phyloP scores from a whole-genome alignment of 1,140 invertebrate species.

The Parapsyche elsis region DNA sequence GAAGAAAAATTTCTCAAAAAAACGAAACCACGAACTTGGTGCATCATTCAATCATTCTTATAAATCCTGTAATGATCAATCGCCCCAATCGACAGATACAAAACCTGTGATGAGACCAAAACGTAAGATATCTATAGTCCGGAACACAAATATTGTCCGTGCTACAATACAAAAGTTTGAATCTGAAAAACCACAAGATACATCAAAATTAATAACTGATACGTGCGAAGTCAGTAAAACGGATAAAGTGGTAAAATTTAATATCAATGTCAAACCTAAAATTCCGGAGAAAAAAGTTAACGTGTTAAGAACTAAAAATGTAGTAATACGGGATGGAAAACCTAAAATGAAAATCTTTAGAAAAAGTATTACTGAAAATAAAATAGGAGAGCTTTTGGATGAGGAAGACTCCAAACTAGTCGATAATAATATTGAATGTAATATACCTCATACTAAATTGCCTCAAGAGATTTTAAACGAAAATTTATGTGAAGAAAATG shows the following conservation, averaged over 20 bases:
- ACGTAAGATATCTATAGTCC: slow-evolving; percentile 46
- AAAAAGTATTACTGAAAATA: slow-evolving; percentile 39
- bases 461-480: background rate
- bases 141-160: slow-evolving; percentile 45
- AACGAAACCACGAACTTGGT: slow-evolving; percentile 35
- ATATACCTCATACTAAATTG: background rate
- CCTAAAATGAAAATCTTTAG: slow-evolving; percentile 65
- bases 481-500: background rate
- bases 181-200: slow-evolving; percentile 38
- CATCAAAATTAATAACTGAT: slow-evolving; percentile 50
- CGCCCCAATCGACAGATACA: background rate
- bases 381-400: background rate
- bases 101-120: slow-evolving; percentile 39
- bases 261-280: slow-evolving; percentile 64
- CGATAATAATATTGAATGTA: background rate
- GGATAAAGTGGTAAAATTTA: slow-evolving; percentile 65
- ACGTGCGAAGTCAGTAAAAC: slow-evolving; percentile 59
- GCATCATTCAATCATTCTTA: background rate
- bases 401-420: background rate
- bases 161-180: slow-evolving; percentile 53
- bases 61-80: no score
- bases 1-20: slow-evolving; percentile 45
- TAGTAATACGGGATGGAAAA: slow-evolving; percentile 65
- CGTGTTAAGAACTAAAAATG: slow-evolving; percentile 64
- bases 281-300: slow-evolving; percentile 67